Evolutionary conservation across 2,113 vertebrate species (phyloP), one percentile per base, ranked within the genome.

Genomic region (Phoenicopterus ruber): DNA sequence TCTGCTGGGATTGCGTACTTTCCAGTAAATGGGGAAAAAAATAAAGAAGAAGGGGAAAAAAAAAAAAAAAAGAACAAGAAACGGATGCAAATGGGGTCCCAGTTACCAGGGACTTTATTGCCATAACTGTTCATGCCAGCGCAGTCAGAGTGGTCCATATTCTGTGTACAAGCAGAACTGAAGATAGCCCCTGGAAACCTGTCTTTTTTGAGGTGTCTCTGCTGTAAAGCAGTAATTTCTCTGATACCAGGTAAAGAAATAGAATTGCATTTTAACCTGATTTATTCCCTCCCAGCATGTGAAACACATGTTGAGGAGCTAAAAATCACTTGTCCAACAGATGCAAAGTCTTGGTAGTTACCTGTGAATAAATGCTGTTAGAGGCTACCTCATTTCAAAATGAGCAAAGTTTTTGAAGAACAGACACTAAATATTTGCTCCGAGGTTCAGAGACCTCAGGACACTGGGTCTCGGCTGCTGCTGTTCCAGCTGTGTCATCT

Each of bases 391-490:
- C 4, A 34, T 67, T 67, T 63, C 44, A 55, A 84, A 76, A 61
- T 10, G 4, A 84, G 9, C 2, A 36, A 87, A 13, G 5, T 19
- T 90, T 92, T 47, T 87, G 36, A 91, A 82, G 44, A 82, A 87
- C 0, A 0, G 44, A 42, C 6, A 6, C 7, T 57, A 46, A 82
- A 76, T 72, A 54, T 70, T 90, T 81, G 13, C 22, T 34, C 17
- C 1, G 5, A 72, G 17, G 13, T 72, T 77, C 34, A 52, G 78
- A 76, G 17, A 63, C 34, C 31, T 72, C 44, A 72, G 49, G 44
- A 61, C 0, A 0, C 47, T 3, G 2, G 17, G 20, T 86, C 63
- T 82, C 5, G 0, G 40, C 67, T 74, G 7, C 71, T 91, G 63
- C 31, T 67, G 18, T 63, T 87, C 47, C 61, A 89, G 49, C 31